phyloP scores from a whole-genome alignment of 2,113 vertebrate species.

The Gobiocypris rarus region DNA sequence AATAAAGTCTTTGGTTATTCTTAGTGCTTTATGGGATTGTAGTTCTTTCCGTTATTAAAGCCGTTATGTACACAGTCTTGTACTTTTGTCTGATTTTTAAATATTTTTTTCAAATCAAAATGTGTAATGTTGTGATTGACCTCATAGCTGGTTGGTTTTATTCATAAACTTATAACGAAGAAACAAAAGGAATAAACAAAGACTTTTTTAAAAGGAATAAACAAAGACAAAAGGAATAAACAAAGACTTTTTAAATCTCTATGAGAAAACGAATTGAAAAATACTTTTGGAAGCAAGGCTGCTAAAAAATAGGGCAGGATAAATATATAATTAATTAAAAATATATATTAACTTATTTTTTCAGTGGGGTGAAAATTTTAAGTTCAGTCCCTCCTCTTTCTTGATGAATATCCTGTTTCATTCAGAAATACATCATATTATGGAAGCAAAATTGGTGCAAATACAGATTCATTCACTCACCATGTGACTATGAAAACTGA shows the following conservation, averaged over 20 bases:
- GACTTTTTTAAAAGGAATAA: too few relatives aligned
- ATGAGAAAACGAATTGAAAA: not conserved
- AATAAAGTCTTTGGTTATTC: too few relatives aligned
- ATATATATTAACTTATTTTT: too few relatives aligned
- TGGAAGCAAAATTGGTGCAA: not conserved
- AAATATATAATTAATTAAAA: too few relatives aligned
- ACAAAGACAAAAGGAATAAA: too few relatives aligned
- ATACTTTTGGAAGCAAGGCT: not conserved
- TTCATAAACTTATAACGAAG: not conserved
- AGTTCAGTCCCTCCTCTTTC: not conserved
- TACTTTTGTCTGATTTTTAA: not conserved
- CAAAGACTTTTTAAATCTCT: not conserved
- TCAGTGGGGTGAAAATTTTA: too few relatives aligned
- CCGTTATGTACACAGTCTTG: not conserved
- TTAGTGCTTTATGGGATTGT: not conserved
- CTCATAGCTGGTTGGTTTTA: not conserved
- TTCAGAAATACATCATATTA: not conserved
- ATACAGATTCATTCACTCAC: slow-evolving; percentile 74
- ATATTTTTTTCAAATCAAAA: too few relatives aligned
- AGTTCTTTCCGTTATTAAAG: not conserved
- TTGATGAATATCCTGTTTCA: not conserved
- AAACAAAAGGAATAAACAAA: too few relatives aligned
- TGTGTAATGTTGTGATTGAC: not conserved
- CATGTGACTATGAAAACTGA: slow-evolving; percentile 96
- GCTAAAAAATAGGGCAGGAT: too few relatives aligned